Conservation (phyloP, 2,888 invertebrate species). For the Cataglyphis altisquamis region DNA sequence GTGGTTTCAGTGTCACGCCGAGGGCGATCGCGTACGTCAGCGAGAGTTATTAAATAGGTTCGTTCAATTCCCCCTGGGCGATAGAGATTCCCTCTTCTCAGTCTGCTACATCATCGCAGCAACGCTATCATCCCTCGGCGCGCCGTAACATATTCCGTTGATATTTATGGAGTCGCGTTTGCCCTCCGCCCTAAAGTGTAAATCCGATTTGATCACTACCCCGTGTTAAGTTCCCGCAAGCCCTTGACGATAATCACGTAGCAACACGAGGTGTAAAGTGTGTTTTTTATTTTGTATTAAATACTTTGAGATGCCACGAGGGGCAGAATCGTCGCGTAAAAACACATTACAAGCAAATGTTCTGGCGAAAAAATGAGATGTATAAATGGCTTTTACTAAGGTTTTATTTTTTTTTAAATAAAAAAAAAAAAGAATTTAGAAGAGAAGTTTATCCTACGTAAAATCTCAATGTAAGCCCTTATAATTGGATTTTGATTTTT, state of each 20-base stretch:
- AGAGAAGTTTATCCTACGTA: background rate
- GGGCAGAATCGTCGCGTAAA: background rate
- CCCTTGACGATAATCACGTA: slow-evolving; percentile 55
- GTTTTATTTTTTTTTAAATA: background rate
- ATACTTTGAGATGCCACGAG: background rate
- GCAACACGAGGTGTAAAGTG: background rate
- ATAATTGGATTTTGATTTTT: background rate
- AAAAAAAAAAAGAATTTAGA: background rate
- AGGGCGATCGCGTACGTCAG: slow-evolving; percentile 70
- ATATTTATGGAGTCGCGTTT: slow-evolving; percentile 70
- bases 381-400: background rate
- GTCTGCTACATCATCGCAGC: slow-evolving; percentile 57
- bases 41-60: slow-evolving; percentile 81
- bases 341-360: background rate
- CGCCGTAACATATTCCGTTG: slow-evolving; percentile 52
- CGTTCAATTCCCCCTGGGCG: slow-evolving; percentile 80
- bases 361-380: background rate
- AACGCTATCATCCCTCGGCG: slow-evolving; percentile 56
- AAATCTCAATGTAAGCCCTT: background rate
- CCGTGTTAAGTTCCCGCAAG: slow-evolving; percentile 59
- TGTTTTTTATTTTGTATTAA: background rate
- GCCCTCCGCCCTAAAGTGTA: slow-evolving; percentile 66
- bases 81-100: slow-evolving; percentile 68
- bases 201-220: slow-evolving; percentile 72
- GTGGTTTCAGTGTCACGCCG: slow-evolving; percentile 70